Base-by-base conservation (phyloP, 2,113 vertebrate genomes). In the Ciconia boyciana region DNA sequence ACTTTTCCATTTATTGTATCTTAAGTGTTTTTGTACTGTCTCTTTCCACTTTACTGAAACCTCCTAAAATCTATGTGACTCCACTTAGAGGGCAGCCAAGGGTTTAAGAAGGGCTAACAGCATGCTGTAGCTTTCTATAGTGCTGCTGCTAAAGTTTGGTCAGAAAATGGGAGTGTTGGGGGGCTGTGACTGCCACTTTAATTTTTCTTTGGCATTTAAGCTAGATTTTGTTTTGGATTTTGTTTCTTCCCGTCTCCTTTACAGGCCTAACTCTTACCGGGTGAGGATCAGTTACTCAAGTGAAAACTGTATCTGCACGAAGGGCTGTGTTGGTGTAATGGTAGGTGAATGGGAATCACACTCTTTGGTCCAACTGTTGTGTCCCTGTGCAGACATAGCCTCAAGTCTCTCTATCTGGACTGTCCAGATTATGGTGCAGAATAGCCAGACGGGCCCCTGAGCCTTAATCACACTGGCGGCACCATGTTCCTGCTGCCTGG, bases 341-440 rank as follows among this genome's bases (percentile, higher is more conserved):
- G 21, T 4, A 69, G 29, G 24, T 36, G 43, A 48, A 31, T 2
- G 31, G n/a, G 46, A 64, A 24, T 69, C 28, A 4, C 21, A 2
- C 21, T 48, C 13, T 46, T 39, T 4, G 1, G 14, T 55, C 48
- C 0, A 0, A 2, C 25, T 55, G 13, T 11, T 39, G 11, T 20
- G 8, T 84, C 43, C 36, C 22, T 16, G 25, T 20, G 36, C 0
- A 0, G 61, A n/a, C 3, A 5, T 49, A 49, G 19, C 49, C 66
- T 69, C n/a, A 6, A 32, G 71, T 54, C 7, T 46, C 31, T 83
- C n/a, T 83, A 11, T 31, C 8, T 62, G 49, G 12, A 32, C 58
- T 46, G 16, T 34, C n/a, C 55, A 79, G 19, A 32, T 69, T 26
- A 36, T 51, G 39, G 41, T 46, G 46, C 76, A 72, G 76, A 90